phyloP scores from a whole-genome alignment of 2,113 vertebrate genomes.

The Marcusenius ussheri region DNA sequence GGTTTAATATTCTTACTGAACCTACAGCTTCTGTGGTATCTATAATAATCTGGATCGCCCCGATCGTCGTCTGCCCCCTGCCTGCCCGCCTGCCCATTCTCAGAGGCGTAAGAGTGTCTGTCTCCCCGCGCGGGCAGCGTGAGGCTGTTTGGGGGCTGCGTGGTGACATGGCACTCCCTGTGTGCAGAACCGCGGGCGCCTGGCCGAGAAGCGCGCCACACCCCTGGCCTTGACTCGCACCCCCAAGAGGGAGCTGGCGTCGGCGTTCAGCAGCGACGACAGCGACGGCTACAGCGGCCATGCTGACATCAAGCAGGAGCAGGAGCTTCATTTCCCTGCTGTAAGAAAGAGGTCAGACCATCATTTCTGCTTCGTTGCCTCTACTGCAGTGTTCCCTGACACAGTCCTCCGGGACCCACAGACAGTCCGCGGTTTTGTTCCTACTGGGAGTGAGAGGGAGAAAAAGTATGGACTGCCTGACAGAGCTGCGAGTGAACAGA shows the following conservation, averaged over 20 bases:
- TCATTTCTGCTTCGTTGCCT: neutral
- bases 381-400: neutral
- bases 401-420: neutral
- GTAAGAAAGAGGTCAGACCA: constrained; percentile 88
- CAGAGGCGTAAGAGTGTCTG: neutral
- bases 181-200: constrained; percentile 85
- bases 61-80: neutral
- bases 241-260: constrained; percentile 83
- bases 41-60: neutral
- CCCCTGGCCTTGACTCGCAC: constrained; percentile 73
- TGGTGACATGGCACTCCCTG: constrained; percentile 18
- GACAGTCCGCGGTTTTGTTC: neutral
- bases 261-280: constrained; percentile 80
- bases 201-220: constrained; percentile 91
- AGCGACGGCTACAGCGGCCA: constrained; percentile 76
- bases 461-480: neutral
- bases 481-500: neutral
- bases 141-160: neutral
- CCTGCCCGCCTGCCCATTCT: neutral
- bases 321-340: constrained; percentile 77
- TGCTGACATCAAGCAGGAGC: constrained; percentile 65
- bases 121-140: neutral
- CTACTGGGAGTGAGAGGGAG: neutral
- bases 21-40: neutral
- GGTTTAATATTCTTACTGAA: neutral